phyloP scores from a whole-genome alignment of 2,888 invertebrate species.

The Microchrysa polita region DNA sequence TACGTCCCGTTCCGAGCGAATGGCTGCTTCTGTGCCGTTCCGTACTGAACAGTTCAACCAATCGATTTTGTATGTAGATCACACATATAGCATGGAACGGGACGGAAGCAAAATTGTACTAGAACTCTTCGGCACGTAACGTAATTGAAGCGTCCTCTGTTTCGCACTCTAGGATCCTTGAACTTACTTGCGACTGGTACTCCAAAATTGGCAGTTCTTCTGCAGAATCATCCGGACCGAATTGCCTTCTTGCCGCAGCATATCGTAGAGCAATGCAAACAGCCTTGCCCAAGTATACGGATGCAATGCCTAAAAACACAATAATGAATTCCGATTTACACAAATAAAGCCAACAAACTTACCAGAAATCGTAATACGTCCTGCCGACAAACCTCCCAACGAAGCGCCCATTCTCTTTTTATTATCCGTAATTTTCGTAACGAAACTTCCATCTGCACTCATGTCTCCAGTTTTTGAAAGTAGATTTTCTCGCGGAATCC shows the following conservation, averaged over 20 bases:
- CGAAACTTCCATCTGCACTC: constrained; percentile 82
- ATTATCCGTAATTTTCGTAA: constrained; percentile 81
- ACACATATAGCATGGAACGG: too few relatives aligned
- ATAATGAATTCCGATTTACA: neutral
- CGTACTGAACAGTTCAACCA: too few relatives aligned
- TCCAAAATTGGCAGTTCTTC: constrained; percentile 86
- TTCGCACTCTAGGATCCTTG: too few relatives aligned
- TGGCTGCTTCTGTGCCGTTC: too few relatives aligned
- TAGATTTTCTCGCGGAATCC: constrained; percentile 80
- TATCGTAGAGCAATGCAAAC: constrained; percentile 87
- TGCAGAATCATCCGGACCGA: constrained; percentile 74
- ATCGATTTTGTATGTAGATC: too few relatives aligned
- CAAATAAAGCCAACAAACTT: constrained; percentile 41
- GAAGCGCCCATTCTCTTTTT: constrained; percentile 86
- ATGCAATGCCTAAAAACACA: constrained; percentile 64
- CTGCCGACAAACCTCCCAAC: constrained; percentile 83
- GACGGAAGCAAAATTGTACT: too few relatives aligned
- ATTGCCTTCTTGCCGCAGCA: constrained; percentile 87
- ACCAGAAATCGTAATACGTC: constrained; percentile 80
- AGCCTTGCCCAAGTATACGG: constrained; percentile 75
- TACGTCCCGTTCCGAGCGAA: too few relatives aligned
- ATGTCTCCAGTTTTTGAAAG: constrained; percentile 89
- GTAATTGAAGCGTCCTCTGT: too few relatives aligned
- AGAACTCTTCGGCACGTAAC: too few relatives aligned
- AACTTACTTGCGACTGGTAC: constrained; percentile 83